Conservation (phyloP, 2,888 invertebrate genomes). For the Enoplolaimus lenunculus region DNA sequence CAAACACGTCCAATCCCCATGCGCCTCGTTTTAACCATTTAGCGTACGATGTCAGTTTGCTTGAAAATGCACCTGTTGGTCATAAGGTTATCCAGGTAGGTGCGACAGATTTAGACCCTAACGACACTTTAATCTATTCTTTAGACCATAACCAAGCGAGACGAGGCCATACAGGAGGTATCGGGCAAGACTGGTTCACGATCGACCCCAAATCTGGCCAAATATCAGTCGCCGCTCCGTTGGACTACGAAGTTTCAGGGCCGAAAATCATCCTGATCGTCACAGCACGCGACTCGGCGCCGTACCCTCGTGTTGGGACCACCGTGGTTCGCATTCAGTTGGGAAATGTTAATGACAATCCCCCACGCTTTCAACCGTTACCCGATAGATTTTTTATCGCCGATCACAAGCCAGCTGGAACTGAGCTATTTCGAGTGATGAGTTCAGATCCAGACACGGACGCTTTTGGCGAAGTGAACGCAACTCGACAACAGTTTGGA, state of each 20-base stretch:
- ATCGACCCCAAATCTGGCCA: conserved; percentile 80
- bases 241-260: conserved; percentile 75
- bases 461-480: background rate
- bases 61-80: conserved; percentile 84
- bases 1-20: conserved; percentile 17
- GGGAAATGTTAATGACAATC: conserved; percentile 81
- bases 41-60: conserved; percentile 50
- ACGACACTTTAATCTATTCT: conserved; percentile 1
- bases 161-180: too few relatives aligned
- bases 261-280: conserved; percentile 67
- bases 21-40: conserved; percentile 15
- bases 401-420: background rate
- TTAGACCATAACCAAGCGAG: too few relatives aligned
- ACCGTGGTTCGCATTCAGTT: conserved; percentile 59
- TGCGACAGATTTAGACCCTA: conserved; percentile 46
- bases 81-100: conserved; percentile 60
- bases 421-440: background rate
- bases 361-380: conserved; percentile 81
- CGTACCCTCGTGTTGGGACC: conserved; percentile 31
- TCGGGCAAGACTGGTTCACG: too few relatives aligned
- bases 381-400: conserved; percentile 73
- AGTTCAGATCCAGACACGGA: background rate
- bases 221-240: conserved; percentile 73
- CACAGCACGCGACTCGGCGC: conserved; percentile 67
- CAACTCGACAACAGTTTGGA: too few relatives aligned